These are phyloP conservation scores for Tetraodon nigroviridis DNA, from an alignment of 2,113 vertebrate genomes.

Conservation along the genomic window DNA sequence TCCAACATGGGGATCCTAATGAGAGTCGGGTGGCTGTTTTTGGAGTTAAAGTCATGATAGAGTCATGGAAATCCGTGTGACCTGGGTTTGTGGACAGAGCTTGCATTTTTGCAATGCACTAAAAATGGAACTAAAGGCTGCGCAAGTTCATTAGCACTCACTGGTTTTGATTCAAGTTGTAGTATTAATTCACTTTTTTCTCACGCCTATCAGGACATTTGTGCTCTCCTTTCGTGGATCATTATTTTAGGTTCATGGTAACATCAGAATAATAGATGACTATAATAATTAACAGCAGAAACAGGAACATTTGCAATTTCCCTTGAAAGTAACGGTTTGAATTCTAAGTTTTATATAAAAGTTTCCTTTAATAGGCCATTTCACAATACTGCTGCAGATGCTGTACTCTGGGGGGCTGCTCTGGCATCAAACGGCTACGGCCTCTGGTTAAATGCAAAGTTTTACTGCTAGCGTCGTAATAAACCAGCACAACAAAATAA, in stretches of 20 bases:
- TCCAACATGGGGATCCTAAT: constrained; percentile 73
- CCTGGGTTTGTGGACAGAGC: constrained; percentile 57
- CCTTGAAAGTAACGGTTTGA: constrained; percentile 16
- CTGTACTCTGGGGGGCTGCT: constrained; percentile 59
- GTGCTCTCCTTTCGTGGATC: constrained; percentile 1
- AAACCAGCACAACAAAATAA: constrained; percentile 76
- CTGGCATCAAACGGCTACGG: constrained; percentile 60
- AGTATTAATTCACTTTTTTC: constrained; percentile 18
- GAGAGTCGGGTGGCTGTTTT: constrained; percentile 75
- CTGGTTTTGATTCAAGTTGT: constrained; percentile 21
- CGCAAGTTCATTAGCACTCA: constrained; percentile 38
- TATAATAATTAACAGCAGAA: constrained; percentile 16
- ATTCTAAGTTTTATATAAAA: constrained; percentile 43
- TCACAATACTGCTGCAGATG: constrained; percentile 46
- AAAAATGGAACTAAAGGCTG: constrained; percentile 40
- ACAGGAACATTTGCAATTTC: constrained; percentile 19
- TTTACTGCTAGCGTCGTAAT: constrained; percentile 73
- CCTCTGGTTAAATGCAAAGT: constrained; percentile 69
- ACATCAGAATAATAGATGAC: constrained; percentile 11
- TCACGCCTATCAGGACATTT: constrained; percentile 4
- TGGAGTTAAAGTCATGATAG: constrained; percentile 57
- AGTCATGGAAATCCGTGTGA: constrained; percentile 63
- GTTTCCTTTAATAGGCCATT: constrained; percentile 51
- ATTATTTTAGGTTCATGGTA: constrained; percentile 23
- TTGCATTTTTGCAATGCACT: constrained; percentile 15